A percentile compares a stretch with the other conserved stretches of the same genome.
Evolutionary conservation across 2,888 invertebrate genomes (phyloP).

Genomic region (Nasonovia ribisnigri): DNA sequence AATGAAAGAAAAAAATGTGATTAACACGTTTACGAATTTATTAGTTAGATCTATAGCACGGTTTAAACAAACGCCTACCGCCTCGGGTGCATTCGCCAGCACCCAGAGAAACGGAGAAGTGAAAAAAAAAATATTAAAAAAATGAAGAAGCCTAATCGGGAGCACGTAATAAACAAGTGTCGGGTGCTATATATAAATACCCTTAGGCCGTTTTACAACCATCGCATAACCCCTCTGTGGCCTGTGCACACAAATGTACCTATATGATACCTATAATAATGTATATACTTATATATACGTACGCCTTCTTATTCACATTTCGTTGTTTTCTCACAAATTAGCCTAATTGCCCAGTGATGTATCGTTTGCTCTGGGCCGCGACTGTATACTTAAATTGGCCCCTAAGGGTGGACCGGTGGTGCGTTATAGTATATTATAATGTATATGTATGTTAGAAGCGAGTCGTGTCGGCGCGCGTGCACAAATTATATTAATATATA

Average conservation of each 20-base stretch:
- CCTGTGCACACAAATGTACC: background rate
- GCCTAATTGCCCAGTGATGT: constrained; percentile 57
- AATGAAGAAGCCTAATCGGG: constrained; percentile 43
- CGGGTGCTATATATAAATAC: constrained; percentile 20
- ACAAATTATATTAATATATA: background rate
- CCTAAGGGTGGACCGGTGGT: constrained; percentile 7
- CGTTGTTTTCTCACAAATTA: constrained; percentile 60
- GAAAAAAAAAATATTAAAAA: constrained; percentile 13
- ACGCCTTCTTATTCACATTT: constrained; percentile 20
- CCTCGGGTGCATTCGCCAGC: constrained; percentile 32
- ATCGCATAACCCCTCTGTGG: constrained; percentile 11
- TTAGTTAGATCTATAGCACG: constrained; percentile 16
- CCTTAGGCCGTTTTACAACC: constrained; percentile 44
- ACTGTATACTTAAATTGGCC: background rate
- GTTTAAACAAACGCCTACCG: constrained; percentile 49
- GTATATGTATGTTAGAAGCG: background rate
- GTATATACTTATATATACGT: background rate
- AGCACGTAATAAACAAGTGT: constrained; percentile 36
- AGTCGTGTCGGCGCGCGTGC: background rate
- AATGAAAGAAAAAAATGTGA: background rate
- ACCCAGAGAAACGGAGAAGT: background rate
- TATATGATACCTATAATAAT: background rate
- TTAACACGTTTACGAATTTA: constrained; percentile 44
- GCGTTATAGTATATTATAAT: background rate
- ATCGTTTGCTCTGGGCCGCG: constrained; percentile 47